A percentile compares a stretch with the other conserved stretches of the same genome.
These are phyloP conservation scores for Mormyrops boulengeri DNA, from an alignment of 2,797 vertebrate genomes.

Conservation along the genomic window DNA sequence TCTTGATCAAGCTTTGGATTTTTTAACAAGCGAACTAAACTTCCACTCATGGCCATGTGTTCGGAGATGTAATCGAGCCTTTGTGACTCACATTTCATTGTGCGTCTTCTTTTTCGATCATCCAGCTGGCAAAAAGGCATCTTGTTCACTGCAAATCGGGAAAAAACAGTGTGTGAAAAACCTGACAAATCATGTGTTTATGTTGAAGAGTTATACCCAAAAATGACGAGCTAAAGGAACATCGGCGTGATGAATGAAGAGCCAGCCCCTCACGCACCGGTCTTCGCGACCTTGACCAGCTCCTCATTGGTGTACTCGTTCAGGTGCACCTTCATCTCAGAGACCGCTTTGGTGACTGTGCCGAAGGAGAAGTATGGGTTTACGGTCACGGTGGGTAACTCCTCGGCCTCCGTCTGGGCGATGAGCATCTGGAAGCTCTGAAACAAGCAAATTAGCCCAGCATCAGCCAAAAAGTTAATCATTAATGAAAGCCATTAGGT, in stretches of 20 bases:
- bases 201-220: neutral
- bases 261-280: slow-evolving; percentile 43
- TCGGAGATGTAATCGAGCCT: too few relatives aligned
- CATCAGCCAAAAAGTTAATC: neutral
- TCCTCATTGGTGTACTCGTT: slow-evolving; percentile 68
- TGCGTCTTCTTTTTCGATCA: slow-evolving; percentile 56
- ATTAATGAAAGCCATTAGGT: neutral
- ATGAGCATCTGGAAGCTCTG: slow-evolving; percentile 70
- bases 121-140: slow-evolving; percentile 73
- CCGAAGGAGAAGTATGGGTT: slow-evolving; percentile 70
- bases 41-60: neutral
- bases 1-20: neutral
- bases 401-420: slow-evolving; percentile 68
- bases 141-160: slow-evolving; percentile 60
- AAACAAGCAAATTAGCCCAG: neutral
- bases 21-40: neutral
- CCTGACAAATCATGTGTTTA: neutral
- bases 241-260: too few relatives aligned
- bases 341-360: slow-evolving; percentile 63
- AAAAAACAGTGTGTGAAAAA: neutral
- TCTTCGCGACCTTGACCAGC: slow-evolving; percentile 65
- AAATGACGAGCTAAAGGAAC: neutral
- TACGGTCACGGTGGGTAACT: slow-evolving; percentile 64
- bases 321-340: slow-evolving; percentile 70
- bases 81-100: slow-evolving; percentile 55